Percentiles rank a stretch among this genome's conserved stretches.
Conservation (phyloP, 2,888 invertebrate genomes). For the Sminthurinus aureus region DNA sequence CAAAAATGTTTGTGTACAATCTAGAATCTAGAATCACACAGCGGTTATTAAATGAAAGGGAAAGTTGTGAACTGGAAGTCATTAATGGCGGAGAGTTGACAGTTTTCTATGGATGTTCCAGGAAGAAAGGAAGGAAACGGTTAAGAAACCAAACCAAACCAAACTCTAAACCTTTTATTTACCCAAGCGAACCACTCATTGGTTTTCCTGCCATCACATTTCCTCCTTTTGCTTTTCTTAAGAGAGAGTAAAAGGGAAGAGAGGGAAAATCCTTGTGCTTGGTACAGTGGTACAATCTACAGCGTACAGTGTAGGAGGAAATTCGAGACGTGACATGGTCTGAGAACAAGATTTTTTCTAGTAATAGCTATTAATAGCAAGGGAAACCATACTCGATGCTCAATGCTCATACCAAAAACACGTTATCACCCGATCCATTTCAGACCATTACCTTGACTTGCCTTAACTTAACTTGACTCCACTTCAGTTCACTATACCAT, state of each 20-base stretch:
- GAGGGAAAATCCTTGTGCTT: not conserved
- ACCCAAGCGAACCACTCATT: constrained; percentile 16
- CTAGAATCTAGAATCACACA: no score
- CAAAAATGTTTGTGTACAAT: no score
- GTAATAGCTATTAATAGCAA: constrained; percentile 31
- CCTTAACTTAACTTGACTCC: not conserved
- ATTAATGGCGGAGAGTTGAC: constrained; percentile 19
- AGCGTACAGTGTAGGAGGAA: constrained; percentile 3
- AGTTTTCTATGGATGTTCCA: not conserved
- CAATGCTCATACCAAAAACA: not conserved
- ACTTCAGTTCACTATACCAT: not conserved
- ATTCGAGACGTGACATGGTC: constrained; percentile 32
- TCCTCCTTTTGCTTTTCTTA: not conserved
- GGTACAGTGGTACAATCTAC: no score
- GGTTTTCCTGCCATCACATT: constrained; percentile 2
- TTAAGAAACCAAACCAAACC: not conserved
- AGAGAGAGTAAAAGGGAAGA: not conserved
- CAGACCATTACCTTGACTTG: constrained; percentile 25
- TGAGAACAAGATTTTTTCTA: constrained; percentile 24
- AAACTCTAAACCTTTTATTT: constrained; percentile 20
- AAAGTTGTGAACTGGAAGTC: constrained; percentile 8
- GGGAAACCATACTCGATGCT: constrained; percentile 12
- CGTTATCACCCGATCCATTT: constrained; percentile 25
- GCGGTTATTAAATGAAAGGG: constrained; percentile 15
- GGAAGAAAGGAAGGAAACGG: not conserved